These are phyloP conservation scores for Melitaea athalia DNA, from an alignment of 2,888 invertebrate species.

Conservation along the genomic window DNA sequence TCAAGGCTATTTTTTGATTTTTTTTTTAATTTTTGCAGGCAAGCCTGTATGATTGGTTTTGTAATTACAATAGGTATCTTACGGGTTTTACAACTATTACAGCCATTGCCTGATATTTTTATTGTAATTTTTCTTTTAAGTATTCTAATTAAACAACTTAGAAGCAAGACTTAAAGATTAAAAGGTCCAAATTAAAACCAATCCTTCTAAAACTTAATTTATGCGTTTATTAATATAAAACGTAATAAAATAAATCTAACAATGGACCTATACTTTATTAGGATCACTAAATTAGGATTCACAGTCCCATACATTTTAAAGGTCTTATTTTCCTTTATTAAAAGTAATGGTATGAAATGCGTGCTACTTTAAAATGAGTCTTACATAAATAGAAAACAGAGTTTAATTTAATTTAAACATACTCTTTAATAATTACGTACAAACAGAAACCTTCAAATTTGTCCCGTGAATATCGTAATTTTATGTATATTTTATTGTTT, in stretches of 20 bases:
- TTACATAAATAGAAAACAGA: neutral
- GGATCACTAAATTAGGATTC: neutral
- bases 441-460: conserved; percentile 15
- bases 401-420: conserved; percentile 5
- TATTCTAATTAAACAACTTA: no score
- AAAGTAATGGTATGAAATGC: conserved; percentile 4
- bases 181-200: neutral
- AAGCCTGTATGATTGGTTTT: no score
- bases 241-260: neutral
- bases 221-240: conserved; percentile 1
- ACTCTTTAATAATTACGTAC: conserved; percentile 14
- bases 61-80: no score
- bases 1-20: no score
- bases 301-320: neutral
- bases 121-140: no score
- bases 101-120: no score
- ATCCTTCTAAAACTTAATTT: neutral
- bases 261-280: neutral
- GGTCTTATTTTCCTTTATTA: conserved; percentile 4
- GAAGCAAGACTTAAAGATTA: neutral
- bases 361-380: conserved; percentile 9
- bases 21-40: no score
- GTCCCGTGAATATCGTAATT: conserved; percentile 21
- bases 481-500: conserved; percentile 25
- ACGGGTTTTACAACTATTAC: no score